Evolutionary conservation across 2,113 vertebrate species (phyloP).

Genomic region (Prunella fulvescens): DNA sequence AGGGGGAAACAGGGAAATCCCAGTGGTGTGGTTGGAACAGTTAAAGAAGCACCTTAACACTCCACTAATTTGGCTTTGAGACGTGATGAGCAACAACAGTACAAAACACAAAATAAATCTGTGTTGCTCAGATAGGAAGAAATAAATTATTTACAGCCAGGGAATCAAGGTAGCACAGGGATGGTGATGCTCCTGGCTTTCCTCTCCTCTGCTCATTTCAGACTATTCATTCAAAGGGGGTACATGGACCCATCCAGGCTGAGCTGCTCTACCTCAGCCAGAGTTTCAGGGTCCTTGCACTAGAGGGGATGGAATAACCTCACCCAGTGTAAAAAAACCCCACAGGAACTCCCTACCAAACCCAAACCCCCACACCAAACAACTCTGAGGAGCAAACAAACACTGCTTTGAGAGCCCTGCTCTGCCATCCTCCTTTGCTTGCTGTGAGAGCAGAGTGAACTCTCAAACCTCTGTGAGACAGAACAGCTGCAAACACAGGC

Average conservation of each 20-base stretch:
- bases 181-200: neutral
- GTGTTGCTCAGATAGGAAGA: neutral
- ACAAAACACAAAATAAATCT: neutral
- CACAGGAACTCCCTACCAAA: neutral
- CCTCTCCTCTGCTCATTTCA: neutral
- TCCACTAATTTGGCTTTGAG: neutral
- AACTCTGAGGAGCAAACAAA: neutral
- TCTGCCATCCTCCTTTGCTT: neutral
- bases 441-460: neutral
- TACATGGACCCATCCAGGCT: neutral
- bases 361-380: neutral
- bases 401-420: neutral
- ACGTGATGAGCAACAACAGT: rapidly evolving
- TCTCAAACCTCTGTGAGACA: neutral
- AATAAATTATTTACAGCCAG: neutral
- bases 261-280: neutral
- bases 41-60: neutral
- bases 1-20: neutral
- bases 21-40: neutral
- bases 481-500: conserved; percentile 51
- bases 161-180: neutral
- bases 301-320: neutral
- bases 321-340: neutral
- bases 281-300: neutral
- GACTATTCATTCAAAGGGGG: neutral